phyloP scores from a whole-genome alignment of 2,888 invertebrate genomes.

The Smittia sp. region DNA sequence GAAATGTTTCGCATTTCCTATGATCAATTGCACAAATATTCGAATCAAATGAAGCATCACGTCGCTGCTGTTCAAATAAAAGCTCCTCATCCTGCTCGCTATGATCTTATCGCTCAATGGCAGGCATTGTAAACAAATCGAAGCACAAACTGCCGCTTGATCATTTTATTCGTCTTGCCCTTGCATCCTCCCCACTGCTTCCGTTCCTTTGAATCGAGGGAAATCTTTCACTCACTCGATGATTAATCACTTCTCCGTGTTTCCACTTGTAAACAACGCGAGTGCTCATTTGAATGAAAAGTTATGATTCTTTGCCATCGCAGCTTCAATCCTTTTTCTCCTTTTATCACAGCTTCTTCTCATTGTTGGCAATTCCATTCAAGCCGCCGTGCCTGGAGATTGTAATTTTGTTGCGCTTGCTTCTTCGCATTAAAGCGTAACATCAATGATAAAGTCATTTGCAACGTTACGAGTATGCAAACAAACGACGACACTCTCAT shows the following conservation, averaged over 20 bases:
- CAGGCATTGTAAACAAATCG: not conserved
- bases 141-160: conserved; percentile 14
- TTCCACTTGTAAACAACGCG: conserved; percentile 27
- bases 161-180: not conserved
- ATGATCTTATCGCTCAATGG: not conserved
- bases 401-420: conserved; percentile 7
- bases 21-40: not conserved
- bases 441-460: conserved; percentile 40
- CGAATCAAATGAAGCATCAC: conserved; percentile 18
- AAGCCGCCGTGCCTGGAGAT: not conserved
- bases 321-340: not conserved
- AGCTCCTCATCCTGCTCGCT: not conserved
- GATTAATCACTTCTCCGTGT: conserved; percentile 25
- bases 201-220: not conserved
- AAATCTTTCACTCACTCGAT: not conserved
- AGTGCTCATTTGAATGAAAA: conserved; percentile 22
- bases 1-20: not conserved
- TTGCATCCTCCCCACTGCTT: not conserved
- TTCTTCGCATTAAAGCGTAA: conserved; percentile 1
- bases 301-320: not conserved
- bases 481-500: not conserved
- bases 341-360: not conserved
- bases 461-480: conserved; percentile 15
- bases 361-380: not conserved
- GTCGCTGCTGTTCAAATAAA: not conserved